Percentiles rank a stretch among this genome's conserved stretches.
Evolutionary conservation across 2,113 vertebrate genomes (phyloP).

Genomic region (Beaufortia kweichowensis): DNA sequence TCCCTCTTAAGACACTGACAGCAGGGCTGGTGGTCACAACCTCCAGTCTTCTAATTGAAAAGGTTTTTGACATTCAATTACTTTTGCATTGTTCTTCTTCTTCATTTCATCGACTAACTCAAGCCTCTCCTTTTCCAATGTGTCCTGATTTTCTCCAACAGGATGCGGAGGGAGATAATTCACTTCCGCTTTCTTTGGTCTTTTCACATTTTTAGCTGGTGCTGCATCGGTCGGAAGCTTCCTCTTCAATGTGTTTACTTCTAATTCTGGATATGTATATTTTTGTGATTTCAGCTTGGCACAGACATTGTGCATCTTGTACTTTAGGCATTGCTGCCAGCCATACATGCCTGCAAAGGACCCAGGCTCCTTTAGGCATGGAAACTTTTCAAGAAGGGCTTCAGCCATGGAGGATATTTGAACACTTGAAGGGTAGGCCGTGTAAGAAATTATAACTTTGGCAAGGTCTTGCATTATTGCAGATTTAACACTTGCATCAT

Average conservation of each 20-base stretch:
- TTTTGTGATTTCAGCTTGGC: conserved; percentile 18
- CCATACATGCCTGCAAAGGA: conserved; percentile 21
- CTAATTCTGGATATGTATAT: neutral
- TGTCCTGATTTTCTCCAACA: neutral
- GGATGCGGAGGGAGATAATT: neutral
- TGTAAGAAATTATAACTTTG: neutral
- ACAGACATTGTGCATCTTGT: conserved; percentile 22
- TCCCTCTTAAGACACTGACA: neutral
- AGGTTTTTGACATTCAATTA: neutral
- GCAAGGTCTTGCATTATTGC: conserved; percentile 16
- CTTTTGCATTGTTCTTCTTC: too few species aligned
- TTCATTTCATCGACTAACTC: neutral
- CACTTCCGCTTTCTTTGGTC: neutral
- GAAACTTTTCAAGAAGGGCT: conserved; percentile 14
- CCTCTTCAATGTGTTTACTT: neutral
- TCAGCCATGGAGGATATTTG: conserved; percentile 25
- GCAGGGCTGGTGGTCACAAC: neutral
- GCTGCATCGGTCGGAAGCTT: neutral
- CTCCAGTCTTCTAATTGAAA: neutral
- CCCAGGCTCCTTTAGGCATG: conserved; percentile 8
- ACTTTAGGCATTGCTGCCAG: conserved; percentile 6
- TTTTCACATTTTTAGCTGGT: neutral
- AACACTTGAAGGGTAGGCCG: conserved; percentile 5
- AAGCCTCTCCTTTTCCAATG: conserved; percentile 7
- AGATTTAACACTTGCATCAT: conserved; percentile 21